Base-by-base conservation (phyloP, 2,888 invertebrate species). In the Teinopalpus imperialis region DNA sequence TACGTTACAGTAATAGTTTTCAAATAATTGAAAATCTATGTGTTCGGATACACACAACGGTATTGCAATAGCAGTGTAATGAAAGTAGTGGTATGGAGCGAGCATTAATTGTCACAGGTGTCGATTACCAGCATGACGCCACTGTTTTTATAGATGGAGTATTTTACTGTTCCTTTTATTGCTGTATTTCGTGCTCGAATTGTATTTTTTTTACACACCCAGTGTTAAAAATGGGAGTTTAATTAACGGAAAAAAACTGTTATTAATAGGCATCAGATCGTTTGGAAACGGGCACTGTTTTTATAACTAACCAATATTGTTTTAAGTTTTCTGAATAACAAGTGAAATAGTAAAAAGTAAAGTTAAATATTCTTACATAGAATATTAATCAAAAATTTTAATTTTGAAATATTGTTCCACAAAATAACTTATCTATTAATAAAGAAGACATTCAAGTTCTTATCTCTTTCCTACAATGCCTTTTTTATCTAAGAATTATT, bases 71-170 rank as follows among this genome's bases (percentile, higher is more conserved):
- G 49, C 46, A 27, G 48, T 39, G 64, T 72, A 76, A 73, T 75
- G 71, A 72, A 74, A 75, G 65, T 69, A 65, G 45, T 50, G 51
- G 51, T 44, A 43, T 53, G 54, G 49, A 47, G 53, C 57, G 48
- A 50, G 67, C 69, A 76, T 80, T 80, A 78, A 80, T 80, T 74
- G 80, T 75, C 69, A 41, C 79, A 76, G 80, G 81, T 80, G 78
- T 72, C 71, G 78, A 78, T 78, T 76, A 74, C 72, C 65, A 61
- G 43, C 56, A 46, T 61, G 54, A 66, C 60, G 58, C 57, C 59
- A 63, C 60, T 62, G 60, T 65, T 65, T 60, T 58, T 66, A 65
- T 69, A 63, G 61, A 65, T 60, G 53, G 49, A 44, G 45, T 44
- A 47, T 49, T 62, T 66, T 65, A 66, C 62, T 60, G 65, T 59